Conservation (phyloP, 2,797 vertebrate species). For the Chromis chromis region DNA sequence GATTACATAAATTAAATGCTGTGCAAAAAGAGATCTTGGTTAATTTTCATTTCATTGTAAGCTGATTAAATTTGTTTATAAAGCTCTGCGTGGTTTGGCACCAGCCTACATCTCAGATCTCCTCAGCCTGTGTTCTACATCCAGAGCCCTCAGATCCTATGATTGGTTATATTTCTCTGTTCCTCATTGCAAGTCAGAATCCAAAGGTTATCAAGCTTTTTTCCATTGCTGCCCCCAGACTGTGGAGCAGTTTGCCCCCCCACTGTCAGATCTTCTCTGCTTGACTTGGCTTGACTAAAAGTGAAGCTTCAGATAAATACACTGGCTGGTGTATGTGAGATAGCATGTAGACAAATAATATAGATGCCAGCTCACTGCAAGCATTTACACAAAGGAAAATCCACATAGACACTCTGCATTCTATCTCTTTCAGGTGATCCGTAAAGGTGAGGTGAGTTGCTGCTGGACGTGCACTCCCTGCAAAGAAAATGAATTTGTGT, state of each 20-base stretch:
- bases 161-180: not conserved
- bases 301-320: constrained; percentile 9
- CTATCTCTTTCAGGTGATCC: constrained; percentile 89
- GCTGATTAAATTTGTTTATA: not conserved
- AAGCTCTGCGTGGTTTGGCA: not conserved
- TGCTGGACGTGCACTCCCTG: constrained; percentile 99
- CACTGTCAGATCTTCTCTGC: not conserved
- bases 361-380: not conserved
- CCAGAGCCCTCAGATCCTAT: not conserved
- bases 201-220: not conserved
- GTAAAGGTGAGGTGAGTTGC: constrained; percentile 98
- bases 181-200: not conserved
- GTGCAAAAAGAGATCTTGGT: not conserved
- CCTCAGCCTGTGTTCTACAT: not conserved
- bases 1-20: not conserved
- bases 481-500: constrained; percentile 97
- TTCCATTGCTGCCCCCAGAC: not conserved
- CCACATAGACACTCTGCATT: constrained; percentile 6
- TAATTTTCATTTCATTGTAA: not conserved
- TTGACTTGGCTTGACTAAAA: constrained; percentile 8
- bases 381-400: not conserved
- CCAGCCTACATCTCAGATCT: not conserved
- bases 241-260: not conserved
- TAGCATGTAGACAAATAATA: not conserved
- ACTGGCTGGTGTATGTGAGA: not conserved